Percentiles rank a stretch among this genome's conserved stretches.
Conservation (phyloP, 2,113 vertebrate species). For the Ursus arctos region DNA sequence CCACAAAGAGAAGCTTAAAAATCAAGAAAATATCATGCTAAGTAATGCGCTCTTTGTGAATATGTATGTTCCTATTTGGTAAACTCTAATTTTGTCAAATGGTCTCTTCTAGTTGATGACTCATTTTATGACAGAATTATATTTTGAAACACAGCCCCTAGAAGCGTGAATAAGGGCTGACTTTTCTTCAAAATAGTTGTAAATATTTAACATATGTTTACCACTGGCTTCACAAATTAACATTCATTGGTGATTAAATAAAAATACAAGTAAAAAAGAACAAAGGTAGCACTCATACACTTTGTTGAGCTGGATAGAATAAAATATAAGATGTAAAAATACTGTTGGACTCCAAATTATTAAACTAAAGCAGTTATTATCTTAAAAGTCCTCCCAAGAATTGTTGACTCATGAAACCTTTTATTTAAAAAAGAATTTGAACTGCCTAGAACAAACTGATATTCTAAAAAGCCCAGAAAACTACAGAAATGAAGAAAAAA, state of each 20-base stretch:
- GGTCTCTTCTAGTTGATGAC: background rate
- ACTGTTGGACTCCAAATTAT: background rate
- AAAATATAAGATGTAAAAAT: background rate
- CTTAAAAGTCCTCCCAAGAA: background rate
- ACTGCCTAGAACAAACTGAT: background rate
- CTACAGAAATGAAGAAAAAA: background rate
- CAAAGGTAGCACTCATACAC: background rate
- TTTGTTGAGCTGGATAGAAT: background rate
- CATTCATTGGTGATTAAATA: background rate
- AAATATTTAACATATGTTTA: slow-evolving; percentile 42
- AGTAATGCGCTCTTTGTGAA: background rate
- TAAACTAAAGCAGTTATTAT: background rate
- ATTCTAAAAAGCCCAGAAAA: background rate
- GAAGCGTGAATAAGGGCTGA: background rate
- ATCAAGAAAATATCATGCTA: background rate
- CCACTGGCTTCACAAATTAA: background rate
- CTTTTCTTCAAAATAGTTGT: background rate
- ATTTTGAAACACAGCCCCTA: background rate
- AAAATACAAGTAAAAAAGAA: background rate
- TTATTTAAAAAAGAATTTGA: background rate
- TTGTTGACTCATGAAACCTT: background rate
- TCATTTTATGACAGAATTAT: background rate
- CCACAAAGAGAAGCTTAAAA: background rate
- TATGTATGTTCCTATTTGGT: background rate
- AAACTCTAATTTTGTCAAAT: slow-evolving; percentile 2